These are phyloP conservation scores for Stenopsyche tienmushanensis DNA, from an alignment of 1,140 invertebrate species.

Conservation along the genomic window DNA sequence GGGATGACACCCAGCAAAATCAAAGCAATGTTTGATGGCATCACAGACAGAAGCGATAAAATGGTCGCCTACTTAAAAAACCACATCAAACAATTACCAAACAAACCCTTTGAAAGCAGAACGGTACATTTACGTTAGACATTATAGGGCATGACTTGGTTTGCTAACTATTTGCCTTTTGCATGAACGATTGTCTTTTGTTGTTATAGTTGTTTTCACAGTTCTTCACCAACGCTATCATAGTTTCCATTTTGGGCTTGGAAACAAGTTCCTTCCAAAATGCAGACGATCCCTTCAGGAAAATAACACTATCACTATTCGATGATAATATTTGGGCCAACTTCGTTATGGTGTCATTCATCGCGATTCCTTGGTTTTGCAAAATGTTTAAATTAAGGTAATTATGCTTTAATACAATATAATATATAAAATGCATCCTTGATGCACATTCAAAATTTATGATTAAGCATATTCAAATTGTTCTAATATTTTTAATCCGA, in stretches of 20 bases:
- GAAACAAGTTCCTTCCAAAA: slow-evolving; percentile 28
- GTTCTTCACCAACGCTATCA: slow-evolving; percentile 31
- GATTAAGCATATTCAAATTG: too few species aligned
- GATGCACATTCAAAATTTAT: background rate
- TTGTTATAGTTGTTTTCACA: slow-evolving; percentile 24
- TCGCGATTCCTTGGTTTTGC: slow-evolving; percentile 25
- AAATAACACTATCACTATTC: slow-evolving; percentile 29
- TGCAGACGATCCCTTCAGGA: slow-evolving; percentile 28
- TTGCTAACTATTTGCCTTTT: background rate
- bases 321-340: slow-evolving; percentile 25
- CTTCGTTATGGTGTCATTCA: slow-evolving; percentile 13
- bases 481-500: too few species aligned
- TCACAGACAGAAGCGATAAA: slow-evolving; percentile 7
- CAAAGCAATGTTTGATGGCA: slow-evolving; percentile 20
- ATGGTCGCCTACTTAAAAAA: slow-evolving; percentile 33
- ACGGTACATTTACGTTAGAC: slow-evolving; percentile 8
- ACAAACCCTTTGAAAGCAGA: slow-evolving; percentile 26
- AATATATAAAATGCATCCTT: background rate
- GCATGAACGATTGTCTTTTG: background rate
- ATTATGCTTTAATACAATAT: slow-evolving; percentile 8
- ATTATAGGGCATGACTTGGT: too few species aligned
- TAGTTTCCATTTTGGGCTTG: slow-evolving; percentile 26
- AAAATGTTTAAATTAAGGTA: slow-evolving; percentile 8
- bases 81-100: slow-evolving; percentile 11
- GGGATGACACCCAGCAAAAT: slow-evolving; percentile 27